Percentiles rank a stretch among this genome's conserved stretches.
These are phyloP conservation scores for Conus betulinus DNA, from an alignment of 1,140 invertebrate genomes.

Conservation along the genomic window DNA sequence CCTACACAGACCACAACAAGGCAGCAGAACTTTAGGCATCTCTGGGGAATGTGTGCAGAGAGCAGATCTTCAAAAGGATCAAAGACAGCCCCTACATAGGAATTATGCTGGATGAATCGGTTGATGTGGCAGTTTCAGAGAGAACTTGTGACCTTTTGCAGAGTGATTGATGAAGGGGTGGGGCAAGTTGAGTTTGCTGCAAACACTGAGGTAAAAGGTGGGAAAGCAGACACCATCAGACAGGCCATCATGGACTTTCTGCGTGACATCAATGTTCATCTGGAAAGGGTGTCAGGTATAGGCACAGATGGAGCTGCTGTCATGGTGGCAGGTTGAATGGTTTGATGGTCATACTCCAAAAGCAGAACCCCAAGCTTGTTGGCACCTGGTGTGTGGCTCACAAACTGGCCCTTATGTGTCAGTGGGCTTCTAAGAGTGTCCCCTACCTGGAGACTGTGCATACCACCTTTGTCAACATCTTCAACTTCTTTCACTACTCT, in stretches of 20 bases:
- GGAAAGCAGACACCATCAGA: conserved; percentile 35
- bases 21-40: not conserved
- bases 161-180: conserved; percentile 11
- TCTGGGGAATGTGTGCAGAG: not conserved
- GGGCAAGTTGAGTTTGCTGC: not conserved
- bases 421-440: conserved; percentile 33
- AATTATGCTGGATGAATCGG: conserved; percentile 35
- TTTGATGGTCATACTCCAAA: conserved; percentile 20
- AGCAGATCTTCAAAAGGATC: not conserved
- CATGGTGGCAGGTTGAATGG: conserved; percentile 31
- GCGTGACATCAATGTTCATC: not conserved
- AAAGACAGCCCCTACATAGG: conserved; percentile 12
- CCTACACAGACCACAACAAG: not conserved
- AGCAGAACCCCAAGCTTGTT: conserved; percentile 7
- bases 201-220: conserved; percentile 13
- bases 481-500: conserved; percentile 32
- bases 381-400: conserved; percentile 34
- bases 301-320: conserved; percentile 30
- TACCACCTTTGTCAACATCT: conserved; percentile 9
- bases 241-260: not conserved
- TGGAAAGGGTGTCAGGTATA: conserved; percentile 27
- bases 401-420: conserved; percentile 20
- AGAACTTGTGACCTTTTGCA: conserved; percentile 23
- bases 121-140: conserved; percentile 27
- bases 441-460: conserved; percentile 27